phyloP scores from a whole-genome alignment of 2,888 invertebrate genomes.

The Sminthurinus aureus region DNA sequence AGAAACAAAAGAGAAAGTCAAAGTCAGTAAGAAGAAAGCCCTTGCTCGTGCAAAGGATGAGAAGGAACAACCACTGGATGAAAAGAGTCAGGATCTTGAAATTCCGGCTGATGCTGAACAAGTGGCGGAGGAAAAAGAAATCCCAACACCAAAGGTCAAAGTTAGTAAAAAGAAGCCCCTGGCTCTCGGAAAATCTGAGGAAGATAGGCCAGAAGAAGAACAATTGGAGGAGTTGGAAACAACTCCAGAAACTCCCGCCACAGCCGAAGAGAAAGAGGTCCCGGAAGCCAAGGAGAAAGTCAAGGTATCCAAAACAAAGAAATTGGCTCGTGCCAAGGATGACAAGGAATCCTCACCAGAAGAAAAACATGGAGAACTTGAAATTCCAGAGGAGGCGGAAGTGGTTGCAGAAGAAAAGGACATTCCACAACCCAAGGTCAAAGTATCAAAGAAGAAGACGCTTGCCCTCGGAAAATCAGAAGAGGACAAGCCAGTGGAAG shows the following conservation, averaged over 20 bases:
- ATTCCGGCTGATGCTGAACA: not conserved
- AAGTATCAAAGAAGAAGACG: slow-evolving; percentile 5
- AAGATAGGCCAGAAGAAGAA: slow-evolving; percentile 10
- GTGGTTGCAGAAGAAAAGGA: slow-evolving; percentile 28
- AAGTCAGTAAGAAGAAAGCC: slow-evolving; percentile 19
- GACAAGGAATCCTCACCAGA: slow-evolving; percentile 23
- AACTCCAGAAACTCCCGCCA: slow-evolving; percentile 5
- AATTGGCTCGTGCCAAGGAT: slow-evolving; percentile 25
- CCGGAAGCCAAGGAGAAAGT: slow-evolving; percentile 19
- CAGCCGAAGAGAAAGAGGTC: slow-evolving; percentile 12
- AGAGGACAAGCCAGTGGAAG: slow-evolving; percentile 21
- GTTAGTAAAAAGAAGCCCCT: slow-evolving; percentile 35
- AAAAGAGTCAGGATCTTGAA: slow-evolving; percentile 6
- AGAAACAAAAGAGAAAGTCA: slow-evolving; percentile 21
- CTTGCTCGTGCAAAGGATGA: slow-evolving; percentile 26
- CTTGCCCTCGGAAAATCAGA: slow-evolving; percentile 31
- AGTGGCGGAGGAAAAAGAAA: slow-evolving; percentile 27
- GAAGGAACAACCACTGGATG: slow-evolving; percentile 60
- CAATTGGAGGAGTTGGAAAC: slow-evolving; percentile 6
- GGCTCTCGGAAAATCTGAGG: slow-evolving; percentile 48
- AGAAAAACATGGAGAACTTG: slow-evolving; percentile 25
- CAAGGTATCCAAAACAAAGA: not conserved
- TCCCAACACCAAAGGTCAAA: slow-evolving; percentile 32
- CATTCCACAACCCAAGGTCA: slow-evolving; percentile 26
- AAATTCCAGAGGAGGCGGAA: slow-evolving; percentile 10